Evolutionary conservation across 1,140 invertebrate genomes (phyloP).

Genomic region (Matsumurasca onukii): DNA sequence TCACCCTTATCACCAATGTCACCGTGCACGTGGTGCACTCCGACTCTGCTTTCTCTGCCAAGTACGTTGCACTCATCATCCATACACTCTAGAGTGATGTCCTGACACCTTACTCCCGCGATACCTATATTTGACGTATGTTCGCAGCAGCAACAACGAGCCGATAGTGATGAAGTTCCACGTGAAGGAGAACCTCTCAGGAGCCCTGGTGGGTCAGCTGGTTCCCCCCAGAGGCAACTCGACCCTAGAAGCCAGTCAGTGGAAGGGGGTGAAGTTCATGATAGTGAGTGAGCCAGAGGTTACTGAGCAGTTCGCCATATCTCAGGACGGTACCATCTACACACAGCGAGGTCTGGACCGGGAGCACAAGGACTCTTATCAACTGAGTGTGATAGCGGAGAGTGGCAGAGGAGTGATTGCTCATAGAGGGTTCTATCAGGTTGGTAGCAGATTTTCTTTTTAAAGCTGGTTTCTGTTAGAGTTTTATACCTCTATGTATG

Average conservation of each 20-base stretch:
- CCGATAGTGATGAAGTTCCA: conserved; percentile 69
- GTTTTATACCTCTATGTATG: too few species aligned
- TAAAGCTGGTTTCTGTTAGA: too few species aligned
- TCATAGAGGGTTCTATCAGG: conserved; percentile 32
- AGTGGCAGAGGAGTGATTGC: conserved; percentile 56
- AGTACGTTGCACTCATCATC: conserved; percentile 32
- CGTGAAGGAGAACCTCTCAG: conserved; percentile 74
- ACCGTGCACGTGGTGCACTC: conserved; percentile 80
- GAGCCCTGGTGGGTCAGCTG: conserved; percentile 72
- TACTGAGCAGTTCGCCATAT: conserved; percentile 70
- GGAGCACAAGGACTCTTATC: conserved; percentile 70
- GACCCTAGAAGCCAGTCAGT: conserved; percentile 35
- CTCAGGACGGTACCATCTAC: conserved; percentile 74
- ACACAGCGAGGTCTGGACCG: conserved; percentile 73
- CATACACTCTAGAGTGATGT: background rate
- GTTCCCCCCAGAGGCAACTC: conserved; percentile 43
- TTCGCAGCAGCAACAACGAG: conserved; percentile 47
- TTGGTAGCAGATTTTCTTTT: too few species aligned
- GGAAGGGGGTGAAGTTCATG: conserved; percentile 60
- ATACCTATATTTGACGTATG: background rate
- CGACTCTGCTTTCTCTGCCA: conserved; percentile 46
- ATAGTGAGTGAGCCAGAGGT: conserved; percentile 80
- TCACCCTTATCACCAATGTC: conserved; percentile 73
- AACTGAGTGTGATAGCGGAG: conserved; percentile 78
- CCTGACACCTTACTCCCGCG: background rate